These are phyloP conservation scores for Castor canadensis DNA, from an alignment of 2,113 vertebrate genomes.

Conservation along the genomic window DNA sequence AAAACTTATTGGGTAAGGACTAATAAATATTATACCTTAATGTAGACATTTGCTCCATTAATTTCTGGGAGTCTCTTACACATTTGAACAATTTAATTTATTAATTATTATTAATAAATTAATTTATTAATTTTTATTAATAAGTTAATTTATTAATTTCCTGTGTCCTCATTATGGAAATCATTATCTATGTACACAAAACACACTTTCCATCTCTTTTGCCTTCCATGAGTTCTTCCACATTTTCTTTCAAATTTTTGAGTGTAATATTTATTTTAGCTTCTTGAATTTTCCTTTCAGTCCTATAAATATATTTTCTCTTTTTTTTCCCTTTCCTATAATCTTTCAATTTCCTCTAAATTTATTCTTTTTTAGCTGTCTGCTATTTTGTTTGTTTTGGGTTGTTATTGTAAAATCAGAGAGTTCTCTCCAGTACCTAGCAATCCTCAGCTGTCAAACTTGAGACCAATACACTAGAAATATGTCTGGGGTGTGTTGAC, in stretches of 20 bases:
- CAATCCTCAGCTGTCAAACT: neutral
- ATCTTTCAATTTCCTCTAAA: no score
- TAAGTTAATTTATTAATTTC: no score
- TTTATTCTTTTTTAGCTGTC: no score
- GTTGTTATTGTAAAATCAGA: neutral
- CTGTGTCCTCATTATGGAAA: no score
- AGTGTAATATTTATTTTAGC: neutral
- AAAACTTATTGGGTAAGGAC: no score
- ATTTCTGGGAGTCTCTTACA: no score
- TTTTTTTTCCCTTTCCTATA: neutral
- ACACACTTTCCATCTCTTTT: neutral
- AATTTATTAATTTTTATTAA: no score
- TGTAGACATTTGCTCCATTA: neutral
- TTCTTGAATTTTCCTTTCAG: neutral
- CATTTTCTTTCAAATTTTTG: neutral
- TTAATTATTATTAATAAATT: no score
- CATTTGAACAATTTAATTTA: neutral
- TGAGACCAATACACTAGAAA: neutral
- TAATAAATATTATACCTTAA: neutral
- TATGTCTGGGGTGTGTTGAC: fast-evolving
- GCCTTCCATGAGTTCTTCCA: neutral
- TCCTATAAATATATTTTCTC: neutral
- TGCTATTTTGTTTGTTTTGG: neutral
- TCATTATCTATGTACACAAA: no score
- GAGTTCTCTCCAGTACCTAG: neutral